phyloP scores from a whole-genome alignment of 2,797 vertebrate genomes.

The Peromyscus eremicus region DNA sequence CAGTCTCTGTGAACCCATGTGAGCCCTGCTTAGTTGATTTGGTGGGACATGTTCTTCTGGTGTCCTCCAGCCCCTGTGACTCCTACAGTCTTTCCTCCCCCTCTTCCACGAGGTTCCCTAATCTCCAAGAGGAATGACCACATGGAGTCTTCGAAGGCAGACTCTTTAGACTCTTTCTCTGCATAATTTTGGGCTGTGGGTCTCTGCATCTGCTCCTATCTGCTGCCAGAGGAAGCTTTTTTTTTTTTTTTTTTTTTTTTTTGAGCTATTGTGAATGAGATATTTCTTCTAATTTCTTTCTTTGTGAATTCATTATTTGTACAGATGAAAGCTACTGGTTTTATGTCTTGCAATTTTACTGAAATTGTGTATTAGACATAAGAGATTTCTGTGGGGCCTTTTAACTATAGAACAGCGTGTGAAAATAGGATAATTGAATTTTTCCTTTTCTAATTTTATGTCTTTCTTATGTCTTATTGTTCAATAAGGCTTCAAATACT shows the following conservation, averaged over 20 bases:
- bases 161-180: not conserved
- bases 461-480: not conserved
- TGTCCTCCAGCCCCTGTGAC: not conserved
- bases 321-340: not conserved
- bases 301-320: not conserved
- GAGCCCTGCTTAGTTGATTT: not conserved
- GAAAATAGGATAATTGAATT: not conserved
- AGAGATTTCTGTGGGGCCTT: not conserved
- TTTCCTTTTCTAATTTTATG: not conserved
- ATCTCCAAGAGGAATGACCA: not conserved
- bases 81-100: not conserved
- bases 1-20: no score
- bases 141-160: not conserved
- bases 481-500: not conserved
- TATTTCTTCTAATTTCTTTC: not conserved
- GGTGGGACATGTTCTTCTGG: not conserved
- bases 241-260: not conserved
- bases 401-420: not conserved
- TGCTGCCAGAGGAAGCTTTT: not conserved
- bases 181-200: not conserved
- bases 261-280: not conserved
- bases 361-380: not conserved
- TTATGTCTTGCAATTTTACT: not conserved
- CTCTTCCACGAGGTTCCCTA: not conserved
- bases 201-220: not conserved